Conservation (phyloP, 2,888 invertebrate species). For the Tachina fera region DNA sequence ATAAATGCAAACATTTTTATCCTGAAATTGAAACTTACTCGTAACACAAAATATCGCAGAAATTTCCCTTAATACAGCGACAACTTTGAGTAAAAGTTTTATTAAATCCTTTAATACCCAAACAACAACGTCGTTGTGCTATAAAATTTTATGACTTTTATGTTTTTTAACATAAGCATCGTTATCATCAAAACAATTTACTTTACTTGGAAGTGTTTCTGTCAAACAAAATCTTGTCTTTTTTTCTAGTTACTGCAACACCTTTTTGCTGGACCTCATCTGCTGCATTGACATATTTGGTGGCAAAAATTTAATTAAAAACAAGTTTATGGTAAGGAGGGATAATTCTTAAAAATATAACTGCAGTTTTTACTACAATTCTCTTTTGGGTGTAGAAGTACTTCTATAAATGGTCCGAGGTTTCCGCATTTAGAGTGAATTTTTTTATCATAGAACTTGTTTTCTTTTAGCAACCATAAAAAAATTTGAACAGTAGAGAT, state of each 20-base stretch:
- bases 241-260: not conserved
- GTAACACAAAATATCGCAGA: not conserved
- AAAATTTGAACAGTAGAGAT: too few species aligned
- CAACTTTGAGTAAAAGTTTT: not conserved
- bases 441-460: too few species aligned
- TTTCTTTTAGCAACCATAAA: too few species aligned
- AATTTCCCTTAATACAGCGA: not conserved
- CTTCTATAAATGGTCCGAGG: not conserved
- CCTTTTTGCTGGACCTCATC: conserved; percentile 65
- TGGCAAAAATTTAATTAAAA: conserved; percentile 74
- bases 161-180: conserved; percentile 16
- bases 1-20: too few species aligned
- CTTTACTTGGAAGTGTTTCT: conserved; percentile 50
- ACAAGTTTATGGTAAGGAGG: conserved; percentile 13
- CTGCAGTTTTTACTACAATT: not conserved
- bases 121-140: conserved; percentile 36
- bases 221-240: conserved; percentile 42
- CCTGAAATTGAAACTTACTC: not conserved
- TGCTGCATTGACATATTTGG: conserved; percentile 71
- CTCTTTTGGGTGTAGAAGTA: not conserved
- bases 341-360: not conserved
- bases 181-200: not conserved
- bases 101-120: conserved; percentile 51
- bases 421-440: not conserved
- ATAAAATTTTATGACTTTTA: conserved; percentile 65